Evolutionary conservation across 2,888 invertebrate genomes (phyloP), one percentile per base, ranked within the genome.

Genomic region (Caenorhabditis sp.): DNA sequence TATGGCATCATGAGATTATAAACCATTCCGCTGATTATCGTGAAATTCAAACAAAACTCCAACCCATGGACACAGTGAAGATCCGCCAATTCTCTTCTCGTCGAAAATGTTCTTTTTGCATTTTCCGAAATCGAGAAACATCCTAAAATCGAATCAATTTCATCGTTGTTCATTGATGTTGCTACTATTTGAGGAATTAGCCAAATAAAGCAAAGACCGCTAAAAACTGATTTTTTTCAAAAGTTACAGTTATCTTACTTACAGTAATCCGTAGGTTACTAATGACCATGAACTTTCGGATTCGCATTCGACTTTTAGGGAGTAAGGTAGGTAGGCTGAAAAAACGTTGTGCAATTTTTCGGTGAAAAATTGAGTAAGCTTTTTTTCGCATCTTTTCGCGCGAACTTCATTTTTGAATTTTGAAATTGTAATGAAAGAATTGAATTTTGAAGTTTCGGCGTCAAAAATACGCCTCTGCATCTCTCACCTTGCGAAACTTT

Each of bases 1-100:
- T 84, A 86, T 3, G 86, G 86, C 53, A 84, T 80, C 75, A 85
- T 83, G 8, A 80, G 59, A 62, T 81, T 84, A 73, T 84, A 86
- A 24, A 84, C 82, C 67, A 82, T 75, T 58, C 86, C 86, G 21
- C 66, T 66, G 23, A 85, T 69, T 5, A 86, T 64, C 17, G 72
- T 50, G 61, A 84, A 66, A 50, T 78, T 77, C 1, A 81, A 57
- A 10, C 78, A 19, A 36, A 82, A 75, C 37, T 79, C 77, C 10
- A 81, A 62, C 17, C 82, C 82, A 26, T 81, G 81, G 0, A 80
- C 75, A 17, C 65, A 64, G 55, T 82, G 79, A 2, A 82, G 62
- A 51, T 77, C 57, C 19, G 69, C 59, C n/a, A 60, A 43, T 4
- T 76, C 71, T 58, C 77, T 26, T 58, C 77, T 62, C 14, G 76